These are phyloP conservation scores for Campaea margaritaria DNA, from an alignment of 2,888 invertebrate genomes.

Conservation along the genomic window DNA sequence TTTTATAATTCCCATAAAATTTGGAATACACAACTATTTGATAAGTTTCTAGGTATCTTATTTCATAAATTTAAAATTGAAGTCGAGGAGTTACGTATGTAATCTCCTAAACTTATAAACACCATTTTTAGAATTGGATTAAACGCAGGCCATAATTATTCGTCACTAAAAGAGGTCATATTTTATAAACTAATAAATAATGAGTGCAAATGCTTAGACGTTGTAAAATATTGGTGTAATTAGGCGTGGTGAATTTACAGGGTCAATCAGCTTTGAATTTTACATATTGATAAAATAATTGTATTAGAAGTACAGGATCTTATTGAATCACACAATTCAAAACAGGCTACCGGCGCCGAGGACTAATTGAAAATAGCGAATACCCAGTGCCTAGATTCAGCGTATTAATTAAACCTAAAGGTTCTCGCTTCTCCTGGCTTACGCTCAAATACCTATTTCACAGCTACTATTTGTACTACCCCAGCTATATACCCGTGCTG, in stretches of 20 bases:
- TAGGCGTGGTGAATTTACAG: background rate
- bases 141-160: too few relatives aligned
- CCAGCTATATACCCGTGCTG: conserved; percentile 48
- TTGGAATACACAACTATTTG: too few relatives aligned
- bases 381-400: conserved; percentile 70
- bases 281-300: conserved; percentile 63
- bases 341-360: conserved; percentile 77
- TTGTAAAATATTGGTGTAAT: too few relatives aligned
- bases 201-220: too few relatives aligned
- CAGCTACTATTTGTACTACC: conserved; percentile 61
- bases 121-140: too few relatives aligned
- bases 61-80: too few relatives aligned
- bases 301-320: conserved; percentile 67
- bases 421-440: conserved; percentile 76
- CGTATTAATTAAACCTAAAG: conserved; percentile 82
- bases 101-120: too few relatives aligned
- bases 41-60: too few relatives aligned
- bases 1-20: too few relatives aligned
- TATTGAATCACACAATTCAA: conserved; percentile 76
- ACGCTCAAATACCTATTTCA: conserved; percentile 71
- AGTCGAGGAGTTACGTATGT: too few relatives aligned
- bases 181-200: too few relatives aligned
- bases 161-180: too few relatives aligned
- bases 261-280: conserved; percentile 31
- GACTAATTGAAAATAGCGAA: conserved; percentile 80